Base-by-base conservation (phyloP, 2,888 invertebrate genomes). In the Helobdella robusta region DNA sequence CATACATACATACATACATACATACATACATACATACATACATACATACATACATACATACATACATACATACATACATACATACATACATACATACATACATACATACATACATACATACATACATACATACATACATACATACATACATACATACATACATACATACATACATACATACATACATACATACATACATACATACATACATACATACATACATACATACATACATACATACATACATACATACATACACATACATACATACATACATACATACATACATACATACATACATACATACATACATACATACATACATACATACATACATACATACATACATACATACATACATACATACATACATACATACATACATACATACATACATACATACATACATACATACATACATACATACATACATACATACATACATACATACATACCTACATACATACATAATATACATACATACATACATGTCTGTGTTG, bases 111-210 rank as follows among this genome's bases (percentile, higher is more conserved):
- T n/a, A n/a, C n/a, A n/a, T 15, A 40, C n/a, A 40, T 15, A 40
- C n/a, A n/a, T 15, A 40, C 44, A 40, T 40, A 40, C 44, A 40
- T 15, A 40, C n/a, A n/a, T n/a, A n/a, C n/a, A n/a, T n/a, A 40
- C 44, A 40, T 40, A 40, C 44, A 40, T 40, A 40, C 44, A 40
- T 15, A 40, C 44, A 40, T 40, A 40, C 44, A 40, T 40, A 40
- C 44, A n/a, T 15, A 40, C 44, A 40, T 40, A 40, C n/a, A 15
- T 15, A 40, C n/a, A 40, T 40, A n/a, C n/a, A n/a, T n/a, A n/a
- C n/a, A n/a, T n/a, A n/a, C n/a, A n/a, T 15, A 40, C n/a, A 40
- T 15, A 40, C n/a, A n/a, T 15, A 40, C 44, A 40, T 40, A 40
- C 44, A 40, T 15, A 40, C n/a, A n/a, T n/a, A n/a, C n/a, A n/a